phyloP scores from a whole-genome alignment of 2,113 vertebrate species.

The Tinamus guttatus region DNA sequence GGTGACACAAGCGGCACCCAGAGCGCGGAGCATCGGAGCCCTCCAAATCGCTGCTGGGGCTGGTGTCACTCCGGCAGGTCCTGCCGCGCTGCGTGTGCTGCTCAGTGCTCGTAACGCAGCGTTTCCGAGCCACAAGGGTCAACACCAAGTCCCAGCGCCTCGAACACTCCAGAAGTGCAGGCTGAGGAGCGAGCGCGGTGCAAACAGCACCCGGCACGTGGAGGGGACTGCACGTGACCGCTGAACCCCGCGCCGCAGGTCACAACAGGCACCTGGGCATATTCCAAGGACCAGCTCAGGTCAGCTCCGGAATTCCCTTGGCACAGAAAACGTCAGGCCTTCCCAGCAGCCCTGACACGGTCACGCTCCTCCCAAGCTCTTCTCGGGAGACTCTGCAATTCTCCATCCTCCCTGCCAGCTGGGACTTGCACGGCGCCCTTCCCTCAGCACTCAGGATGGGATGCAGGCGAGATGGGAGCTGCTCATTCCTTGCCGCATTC shows the following conservation, averaged over 20 bases:
- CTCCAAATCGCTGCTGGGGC: fast-evolving
- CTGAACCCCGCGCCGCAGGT: neutral
- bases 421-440: fast-evolving
- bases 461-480: too few species aligned
- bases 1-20: too few species aligned
- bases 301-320: neutral
- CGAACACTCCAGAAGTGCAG: neutral
- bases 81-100: too few species aligned
- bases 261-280: neutral
- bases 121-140: neutral
- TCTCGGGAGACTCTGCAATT: neutral
- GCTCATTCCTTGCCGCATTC: fast-evolving
- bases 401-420: neutral
- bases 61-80: too few species aligned
- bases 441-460: fast-evolving
- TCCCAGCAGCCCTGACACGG: neutral
- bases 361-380: neutral
- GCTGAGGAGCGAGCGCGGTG: fast-evolving
- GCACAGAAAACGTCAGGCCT: neutral
- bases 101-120: too few species aligned
- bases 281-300: neutral
- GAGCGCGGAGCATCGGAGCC: too few species aligned
- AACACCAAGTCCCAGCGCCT: fast-evolving
- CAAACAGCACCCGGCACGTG: neutral
- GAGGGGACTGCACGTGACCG: neutral